These are phyloP conservation scores for Electrophaes corylata DNA, from an alignment of 2,888 invertebrate genomes.

Conservation along the genomic window DNA sequence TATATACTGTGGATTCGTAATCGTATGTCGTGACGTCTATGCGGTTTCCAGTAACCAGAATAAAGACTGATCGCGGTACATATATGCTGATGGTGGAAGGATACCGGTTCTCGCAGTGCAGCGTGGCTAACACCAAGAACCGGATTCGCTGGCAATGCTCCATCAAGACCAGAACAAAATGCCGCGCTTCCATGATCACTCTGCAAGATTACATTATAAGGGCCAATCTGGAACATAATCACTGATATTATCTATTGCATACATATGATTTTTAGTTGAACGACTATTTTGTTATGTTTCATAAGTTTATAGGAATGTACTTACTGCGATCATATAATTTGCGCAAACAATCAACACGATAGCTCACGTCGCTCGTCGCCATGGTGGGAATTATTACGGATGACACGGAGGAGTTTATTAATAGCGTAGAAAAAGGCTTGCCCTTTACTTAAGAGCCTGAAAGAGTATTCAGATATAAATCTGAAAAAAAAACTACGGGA, in stretches of 20 bases:
- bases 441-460: slow-evolving; percentile 29
- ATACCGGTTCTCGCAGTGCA: slow-evolving; percentile 57
- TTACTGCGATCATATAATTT: no score
- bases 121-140: slow-evolving; percentile 41
- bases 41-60: slow-evolving; percentile 50
- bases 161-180: slow-evolving; percentile 46
- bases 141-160: slow-evolving; percentile 48
- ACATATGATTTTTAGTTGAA: no score
- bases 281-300: no score
- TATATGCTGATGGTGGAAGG: slow-evolving; percentile 56
- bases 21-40: not conserved
- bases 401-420: no score
- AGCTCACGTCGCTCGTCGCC: no score
- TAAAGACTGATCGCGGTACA: slow-evolving; percentile 54
- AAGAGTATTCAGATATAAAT: slow-evolving; percentile 33
- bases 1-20: not conserved
- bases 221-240: slow-evolving; percentile 41
- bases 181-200: slow-evolving; percentile 49
- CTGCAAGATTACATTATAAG: slow-evolving; percentile 35
- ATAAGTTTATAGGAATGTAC: no score
- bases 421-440: slow-evolving; percentile 7
- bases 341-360: no score
- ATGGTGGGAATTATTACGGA: no score
- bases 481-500: slow-evolving; percentile 26
- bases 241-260: no score